Conservation (phyloP, 2,113 vertebrate genomes). For the Blennius ocellaris region DNA sequence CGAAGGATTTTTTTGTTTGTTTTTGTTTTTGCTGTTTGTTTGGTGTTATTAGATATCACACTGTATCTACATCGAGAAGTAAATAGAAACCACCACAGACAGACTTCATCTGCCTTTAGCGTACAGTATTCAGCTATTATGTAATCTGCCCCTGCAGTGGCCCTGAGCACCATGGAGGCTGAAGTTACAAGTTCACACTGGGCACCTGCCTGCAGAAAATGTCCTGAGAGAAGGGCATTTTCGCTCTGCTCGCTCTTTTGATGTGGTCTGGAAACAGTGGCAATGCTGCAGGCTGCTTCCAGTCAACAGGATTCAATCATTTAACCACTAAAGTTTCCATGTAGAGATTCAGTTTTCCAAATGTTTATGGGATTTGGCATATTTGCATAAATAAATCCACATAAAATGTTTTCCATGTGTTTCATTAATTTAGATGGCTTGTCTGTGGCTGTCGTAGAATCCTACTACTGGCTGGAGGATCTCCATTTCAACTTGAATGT, state of each 20-base stretch:
- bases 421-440: too few relatives aligned
- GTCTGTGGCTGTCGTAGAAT: too few relatives aligned
- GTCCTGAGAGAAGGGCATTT: slow-evolving; percentile 48
- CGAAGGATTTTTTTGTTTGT: not conserved
- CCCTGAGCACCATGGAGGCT: slow-evolving; percentile 57
- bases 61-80: slow-evolving; percentile 13
- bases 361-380: too few relatives aligned
- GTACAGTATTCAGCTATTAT: slow-evolving; percentile 53
- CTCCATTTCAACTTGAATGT: too few relatives aligned
- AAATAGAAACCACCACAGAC: slow-evolving; percentile 36
- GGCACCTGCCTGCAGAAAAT: slow-evolving; percentile 59
- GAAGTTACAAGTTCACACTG: slow-evolving; percentile 52
- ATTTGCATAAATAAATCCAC: too few relatives aligned
- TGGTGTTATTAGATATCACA: slow-evolving; percentile 20
- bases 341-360: too few relatives aligned
- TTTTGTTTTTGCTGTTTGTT: not conserved
- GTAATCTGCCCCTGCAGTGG: slow-evolving; percentile 61
- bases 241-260: slow-evolving; percentile 50
- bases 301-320: too few relatives aligned
- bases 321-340: too few relatives aligned
- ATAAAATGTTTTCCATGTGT: too few relatives aligned
- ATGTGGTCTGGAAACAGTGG: slow-evolving; percentile 58
- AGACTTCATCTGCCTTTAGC: slow-evolving; percentile 39
- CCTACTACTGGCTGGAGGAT: too few relatives aligned
- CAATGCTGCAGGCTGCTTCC: slow-evolving; percentile 30